A percentile compares a stretch with the other conserved stretches of the same genome.
These are phyloP conservation scores for Leucopternis melanops DNA, from an alignment of 2,113 vertebrate species.

Conservation along the genomic window DNA sequence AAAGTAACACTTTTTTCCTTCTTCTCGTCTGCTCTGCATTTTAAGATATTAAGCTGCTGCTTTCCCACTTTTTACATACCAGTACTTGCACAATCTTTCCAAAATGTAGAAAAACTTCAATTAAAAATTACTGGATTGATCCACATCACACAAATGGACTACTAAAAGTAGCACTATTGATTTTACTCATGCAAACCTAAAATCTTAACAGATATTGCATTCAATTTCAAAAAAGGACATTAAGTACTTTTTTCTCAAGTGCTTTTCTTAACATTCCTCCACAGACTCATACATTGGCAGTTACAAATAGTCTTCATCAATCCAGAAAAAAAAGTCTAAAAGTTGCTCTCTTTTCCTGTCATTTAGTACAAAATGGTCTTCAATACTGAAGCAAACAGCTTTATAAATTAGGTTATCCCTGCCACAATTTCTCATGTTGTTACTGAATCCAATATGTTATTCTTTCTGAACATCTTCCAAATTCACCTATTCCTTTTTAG, in stretches of 20 bases:
- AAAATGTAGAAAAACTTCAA: neutral
- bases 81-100: neutral
- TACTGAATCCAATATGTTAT: neutral
- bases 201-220: neutral
- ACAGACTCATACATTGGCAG: neutral
- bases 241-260: neutral
- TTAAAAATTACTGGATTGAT: neutral
- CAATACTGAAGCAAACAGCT: neutral
- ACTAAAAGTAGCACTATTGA: neutral
- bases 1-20: neutral
- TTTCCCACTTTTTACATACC: neutral
- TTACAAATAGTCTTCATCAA: neutral
- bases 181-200: neutral
- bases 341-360: neutral
- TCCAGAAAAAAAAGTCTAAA: neutral
- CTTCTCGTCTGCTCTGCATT: neutral
- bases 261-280: neutral
- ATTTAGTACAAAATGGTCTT: neutral
- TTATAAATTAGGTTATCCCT: neutral
- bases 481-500: neutral
- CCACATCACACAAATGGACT: neutral
- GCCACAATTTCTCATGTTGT: neutral
- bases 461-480: neutral
- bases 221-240: neutral
- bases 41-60: neutral